Percentiles rank a stretch among this genome's conserved stretches.
phyloP scores from a whole-genome alignment of 2,797 vertebrate species.

The Melanogrammus aeglefinus region DNA sequence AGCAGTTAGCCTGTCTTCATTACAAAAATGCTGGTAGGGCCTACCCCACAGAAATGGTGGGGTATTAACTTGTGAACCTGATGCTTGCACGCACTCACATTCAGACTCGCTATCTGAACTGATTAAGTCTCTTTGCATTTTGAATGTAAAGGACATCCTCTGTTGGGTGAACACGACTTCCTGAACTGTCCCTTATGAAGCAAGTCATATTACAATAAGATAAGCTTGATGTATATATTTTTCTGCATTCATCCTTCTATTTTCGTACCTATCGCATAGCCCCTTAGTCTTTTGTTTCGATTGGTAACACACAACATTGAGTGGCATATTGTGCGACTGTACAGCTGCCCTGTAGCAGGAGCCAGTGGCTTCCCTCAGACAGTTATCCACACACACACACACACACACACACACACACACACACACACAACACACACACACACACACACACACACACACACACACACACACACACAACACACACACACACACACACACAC shows the following conservation, averaged over 20 bases:
- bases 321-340: background rate
- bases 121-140: background rate
- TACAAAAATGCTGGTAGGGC: background rate
- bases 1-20: background rate
- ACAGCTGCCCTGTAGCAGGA: background rate
- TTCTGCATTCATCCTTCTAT: background rate
- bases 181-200: background rate
- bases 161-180: background rate
- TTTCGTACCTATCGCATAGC: background rate
- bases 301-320: constrained; percentile 2
- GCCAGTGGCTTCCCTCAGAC: background rate
- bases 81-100: background rate
- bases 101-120: background rate
- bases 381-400: background rate
- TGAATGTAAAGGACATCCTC: background rate
- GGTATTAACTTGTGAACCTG: background rate
- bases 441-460: background rate
- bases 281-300: background rate
- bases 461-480: background rate
- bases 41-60: no score
- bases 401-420: background rate
- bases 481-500: background rate
- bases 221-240: background rate
- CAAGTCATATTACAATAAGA: background rate
- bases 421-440: background rate